Percentiles rank a stretch among this genome's conserved stretches.
Conservation (phyloP, 2,888 invertebrate genomes). For the Drosophila melanocephala region DNA sequence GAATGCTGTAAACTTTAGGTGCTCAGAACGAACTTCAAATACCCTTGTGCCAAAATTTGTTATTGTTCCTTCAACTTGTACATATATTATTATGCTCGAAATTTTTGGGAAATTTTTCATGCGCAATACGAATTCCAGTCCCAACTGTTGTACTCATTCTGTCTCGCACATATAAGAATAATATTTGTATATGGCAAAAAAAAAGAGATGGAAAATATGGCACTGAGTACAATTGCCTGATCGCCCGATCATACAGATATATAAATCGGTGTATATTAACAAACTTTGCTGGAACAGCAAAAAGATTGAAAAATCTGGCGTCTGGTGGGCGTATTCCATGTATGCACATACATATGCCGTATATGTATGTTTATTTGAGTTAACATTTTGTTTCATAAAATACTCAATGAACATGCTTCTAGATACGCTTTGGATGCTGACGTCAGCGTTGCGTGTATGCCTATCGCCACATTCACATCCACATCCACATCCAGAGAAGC, state of each 20-base stretch:
- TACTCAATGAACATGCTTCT: conserved; percentile 46
- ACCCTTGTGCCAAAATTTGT: conserved; percentile 2
- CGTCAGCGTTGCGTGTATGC: conserved; percentile 41
- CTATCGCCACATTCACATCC: background rate
- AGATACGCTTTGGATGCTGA: conserved; percentile 46
- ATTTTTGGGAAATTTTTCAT: background rate
- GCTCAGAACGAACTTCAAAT: conserved; percentile 3
- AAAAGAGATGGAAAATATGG: conserved; percentile 19
- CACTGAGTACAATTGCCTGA: conserved; percentile 42
- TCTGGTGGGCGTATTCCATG: conserved; percentile 58
- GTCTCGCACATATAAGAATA: conserved; percentile 18
- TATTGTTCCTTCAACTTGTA: background rate
- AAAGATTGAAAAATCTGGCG: conserved; percentile 16
- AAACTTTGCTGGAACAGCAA: conserved; percentile 60
- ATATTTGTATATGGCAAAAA: conserved; percentile 30
- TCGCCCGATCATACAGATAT: conserved; percentile 39
- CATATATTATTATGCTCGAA: background rate
- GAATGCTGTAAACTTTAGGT: background rate
- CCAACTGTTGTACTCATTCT: conserved; percentile 22
- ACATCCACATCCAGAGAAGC: conserved; percentile 4
- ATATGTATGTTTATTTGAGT: conserved; percentile 9
- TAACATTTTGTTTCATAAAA: conserved; percentile 55
- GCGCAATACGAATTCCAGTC: conserved; percentile 6
- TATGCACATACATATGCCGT: conserved; percentile 1
- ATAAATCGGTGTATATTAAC: conserved; percentile 23